A percentile compares a stretch with the other conserved stretches of the same genome.
Evolutionary conservation across 2,797 vertebrate genomes (phyloP).

Genomic region (Hypotaenidia philippensis): DNA sequence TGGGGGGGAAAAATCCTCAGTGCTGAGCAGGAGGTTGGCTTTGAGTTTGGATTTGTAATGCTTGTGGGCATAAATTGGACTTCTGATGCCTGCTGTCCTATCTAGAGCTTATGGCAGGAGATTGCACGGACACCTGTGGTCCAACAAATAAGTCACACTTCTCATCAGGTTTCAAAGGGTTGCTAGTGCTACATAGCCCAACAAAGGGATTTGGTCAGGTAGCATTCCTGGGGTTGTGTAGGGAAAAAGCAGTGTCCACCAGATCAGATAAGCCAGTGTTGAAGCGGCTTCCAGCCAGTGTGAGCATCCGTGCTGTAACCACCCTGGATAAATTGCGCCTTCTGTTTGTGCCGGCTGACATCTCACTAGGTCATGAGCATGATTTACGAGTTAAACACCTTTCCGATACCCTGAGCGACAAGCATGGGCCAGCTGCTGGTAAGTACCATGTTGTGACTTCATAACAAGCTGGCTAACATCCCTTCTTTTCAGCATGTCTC

Average conservation of each 20-base stretch:
- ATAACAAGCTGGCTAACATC: slow-evolving; percentile 35
- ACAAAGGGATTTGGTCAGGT: slow-evolving; percentile 63
- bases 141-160: slow-evolving; percentile 20
- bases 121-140: background rate
- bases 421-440: slow-evolving; percentile 90
- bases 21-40: background rate
- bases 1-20: background rate
- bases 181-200: slow-evolving; percentile 54
- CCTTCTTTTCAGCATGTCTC: slow-evolving; percentile 16
- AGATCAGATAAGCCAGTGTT: slow-evolving; percentile 46
- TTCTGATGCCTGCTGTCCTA: background rate
- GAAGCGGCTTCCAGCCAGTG: slow-evolving; percentile 75
- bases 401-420: slow-evolving; percentile 91
- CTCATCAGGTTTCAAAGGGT: slow-evolving; percentile 82
- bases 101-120: background rate
- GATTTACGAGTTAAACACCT: slow-evolving; percentile 93
- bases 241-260: background rate
- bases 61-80: background rate
- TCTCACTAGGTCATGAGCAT: slow-evolving; percentile 92
- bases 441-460: slow-evolving; percentile 82
- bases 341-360: slow-evolving; percentile 85
- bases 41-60: background rate
- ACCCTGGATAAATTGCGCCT: slow-evolving; percentile 79
- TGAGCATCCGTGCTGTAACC: slow-evolving; percentile 74
- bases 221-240: slow-evolving; percentile 36